Evolutionary conservation across 2,888 invertebrate genomes (phyloP).

Genomic region (Cenopis cana): DNA sequence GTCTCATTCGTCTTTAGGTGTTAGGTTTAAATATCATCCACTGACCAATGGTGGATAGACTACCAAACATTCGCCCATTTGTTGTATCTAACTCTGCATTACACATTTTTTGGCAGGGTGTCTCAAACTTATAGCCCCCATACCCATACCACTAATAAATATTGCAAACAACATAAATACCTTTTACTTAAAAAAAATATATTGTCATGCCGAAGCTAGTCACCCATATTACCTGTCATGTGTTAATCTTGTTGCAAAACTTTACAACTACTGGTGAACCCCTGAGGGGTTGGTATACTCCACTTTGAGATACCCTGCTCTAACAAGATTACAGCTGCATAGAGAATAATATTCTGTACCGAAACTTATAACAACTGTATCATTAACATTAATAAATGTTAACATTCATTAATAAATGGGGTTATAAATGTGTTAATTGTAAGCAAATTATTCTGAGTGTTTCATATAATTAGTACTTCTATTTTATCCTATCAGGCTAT

Average conservation of each 20-base stretch:
- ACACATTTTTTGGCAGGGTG: background rate
- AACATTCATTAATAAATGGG: conserved; percentile 6
- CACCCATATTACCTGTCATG: too few species aligned
- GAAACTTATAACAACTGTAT: background rate
- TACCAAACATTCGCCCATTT: background rate
- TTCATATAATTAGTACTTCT: conserved; percentile 5
- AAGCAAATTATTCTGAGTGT: conserved; percentile 2
- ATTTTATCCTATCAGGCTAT: too few species aligned
- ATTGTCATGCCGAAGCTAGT: too few species aligned
- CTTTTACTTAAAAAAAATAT: too few species aligned
- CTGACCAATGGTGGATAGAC: background rate
- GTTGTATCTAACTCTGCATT: background rate
- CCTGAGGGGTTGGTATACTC: too few species aligned
- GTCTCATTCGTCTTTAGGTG: background rate
- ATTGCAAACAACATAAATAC: too few species aligned
- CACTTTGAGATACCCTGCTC: background rate
- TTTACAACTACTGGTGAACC: too few species aligned
- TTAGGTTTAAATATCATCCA: background rate
- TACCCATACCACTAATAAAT: too few species aligned
- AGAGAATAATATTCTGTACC: background rate
- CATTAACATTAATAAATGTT: background rate
- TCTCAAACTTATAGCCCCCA: too few species aligned
- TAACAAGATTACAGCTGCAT: background rate
- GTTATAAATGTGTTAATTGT: background rate
- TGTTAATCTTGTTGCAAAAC: too few species aligned